Evolutionary conservation across 64 coral and sea anemone species (phyloP).

Genomic region (Montipora capricornis): DNA sequence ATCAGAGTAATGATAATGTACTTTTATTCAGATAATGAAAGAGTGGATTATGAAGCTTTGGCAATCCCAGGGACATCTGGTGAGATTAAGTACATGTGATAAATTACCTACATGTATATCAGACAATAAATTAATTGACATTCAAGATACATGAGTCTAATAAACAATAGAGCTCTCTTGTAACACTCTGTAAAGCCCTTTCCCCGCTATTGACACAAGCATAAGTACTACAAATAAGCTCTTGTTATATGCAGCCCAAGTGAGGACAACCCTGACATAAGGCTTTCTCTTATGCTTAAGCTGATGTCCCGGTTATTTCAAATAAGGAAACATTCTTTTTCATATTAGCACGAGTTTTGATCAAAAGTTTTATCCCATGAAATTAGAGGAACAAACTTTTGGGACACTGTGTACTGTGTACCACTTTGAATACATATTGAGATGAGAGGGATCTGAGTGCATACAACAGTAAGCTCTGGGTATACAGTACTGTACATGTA

Average conservation of each 20-base stretch:
- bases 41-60: slow-evolving; percentile 18
- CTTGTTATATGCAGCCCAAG: not conserved
- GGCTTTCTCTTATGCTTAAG: not conserved
- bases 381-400: too few relatives aligned
- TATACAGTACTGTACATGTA: not conserved
- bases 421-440: slow-evolving; percentile 9
- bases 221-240: too few relatives aligned
- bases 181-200: too few relatives aligned
- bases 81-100: not conserved
- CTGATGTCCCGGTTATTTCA: not conserved
- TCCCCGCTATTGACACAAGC: too few relatives aligned
- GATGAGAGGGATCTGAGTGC: not conserved
- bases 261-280: slow-evolving; percentile 3
- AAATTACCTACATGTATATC: not conserved
- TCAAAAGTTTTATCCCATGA: not conserved
- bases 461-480: not conserved
- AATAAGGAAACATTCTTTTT: not conserved
- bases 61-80: not conserved
- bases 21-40: slow-evolving; percentile 4
- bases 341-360: slow-evolving; percentile 2
- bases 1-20: not conserved
- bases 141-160: not conserved
- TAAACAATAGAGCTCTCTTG: not conserved
- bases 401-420: not conserved
- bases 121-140: not conserved